Evolutionary conservation across 2,888 invertebrate species (phyloP).

Genomic region (Orchesella flavescens): DNA sequence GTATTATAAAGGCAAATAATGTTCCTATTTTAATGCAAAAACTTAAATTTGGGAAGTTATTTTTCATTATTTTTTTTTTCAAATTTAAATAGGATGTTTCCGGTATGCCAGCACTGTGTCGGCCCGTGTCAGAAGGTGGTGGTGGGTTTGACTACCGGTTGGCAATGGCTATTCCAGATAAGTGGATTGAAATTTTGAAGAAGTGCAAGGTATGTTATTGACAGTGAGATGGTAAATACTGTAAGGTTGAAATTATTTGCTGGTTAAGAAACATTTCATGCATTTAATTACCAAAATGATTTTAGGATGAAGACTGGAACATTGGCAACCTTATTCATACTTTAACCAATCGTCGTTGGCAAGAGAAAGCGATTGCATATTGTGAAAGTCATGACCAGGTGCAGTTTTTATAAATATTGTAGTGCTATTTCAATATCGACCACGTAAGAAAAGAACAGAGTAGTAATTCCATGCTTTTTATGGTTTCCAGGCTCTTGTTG

Average conservation of each 20-base stretch:
- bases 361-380: constrained; percentile 97
- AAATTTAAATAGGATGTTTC: constrained; percentile 85
- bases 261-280: background rate
- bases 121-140: constrained; percentile 94
- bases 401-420: constrained; percentile 1
- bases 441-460: too few species aligned
- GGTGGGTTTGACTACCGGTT: constrained; percentile 98
- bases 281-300: background rate
- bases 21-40: background rate
- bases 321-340: constrained; percentile 93
- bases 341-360: constrained; percentile 93
- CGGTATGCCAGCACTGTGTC: constrained; percentile 97
- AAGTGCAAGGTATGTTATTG: constrained; percentile 74
- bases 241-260: too few species aligned
- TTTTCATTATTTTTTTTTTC: too few species aligned
- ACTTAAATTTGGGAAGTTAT: too few species aligned
- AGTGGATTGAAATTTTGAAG: constrained; percentile 95
- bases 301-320: constrained; percentile 93
- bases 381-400: constrained; percentile 98
- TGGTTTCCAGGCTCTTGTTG: constrained; percentile 85
- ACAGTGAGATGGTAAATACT: constrained; percentile 9
- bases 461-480: background rate
- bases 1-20: constrained; percentile 75
- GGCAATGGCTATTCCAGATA: constrained; percentile 99
- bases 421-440: background rate